A percentile compares a stretch with the other conserved stretches of the same genome.
These are phyloP conservation scores for Scaptomyza tumidula DNA, from an alignment of 2,888 invertebrate species.

Conservation along the genomic window DNA sequence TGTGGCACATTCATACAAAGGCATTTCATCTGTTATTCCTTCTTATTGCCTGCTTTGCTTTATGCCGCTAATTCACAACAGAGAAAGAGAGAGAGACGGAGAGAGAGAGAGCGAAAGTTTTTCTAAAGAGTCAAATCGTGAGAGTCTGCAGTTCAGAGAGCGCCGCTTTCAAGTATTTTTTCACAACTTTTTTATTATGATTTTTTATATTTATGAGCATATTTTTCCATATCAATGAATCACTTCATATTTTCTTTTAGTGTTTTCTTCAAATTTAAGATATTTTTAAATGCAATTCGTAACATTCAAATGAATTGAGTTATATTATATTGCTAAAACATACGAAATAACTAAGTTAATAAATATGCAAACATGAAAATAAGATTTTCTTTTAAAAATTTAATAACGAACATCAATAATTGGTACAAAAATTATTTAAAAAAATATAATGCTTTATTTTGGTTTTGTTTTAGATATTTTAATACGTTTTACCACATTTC, in stretches of 20 bases:
- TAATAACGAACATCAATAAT: too few species aligned
- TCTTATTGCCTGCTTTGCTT: conserved; percentile 46
- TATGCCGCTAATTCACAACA: conserved; percentile 71
- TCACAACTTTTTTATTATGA: neutral
- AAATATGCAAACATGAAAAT: too few species aligned
- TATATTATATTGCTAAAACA: neutral
- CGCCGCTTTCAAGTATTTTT: neutral
- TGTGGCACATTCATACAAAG: conserved; percentile 10
- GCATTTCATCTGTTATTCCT: conserved; percentile 25
- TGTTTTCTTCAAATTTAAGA: neutral
- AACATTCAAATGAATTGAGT: neutral
- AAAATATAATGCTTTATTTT: too few species aligned
- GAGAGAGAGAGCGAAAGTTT: conserved; percentile 12
- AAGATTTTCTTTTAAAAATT: too few species aligned
- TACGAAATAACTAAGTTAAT: neutral
- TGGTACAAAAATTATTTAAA: too few species aligned
- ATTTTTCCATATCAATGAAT: neutral
- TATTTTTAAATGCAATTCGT: neutral
- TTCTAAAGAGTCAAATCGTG: neutral
- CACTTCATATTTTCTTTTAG: neutral
- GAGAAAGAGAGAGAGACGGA: conserved; percentile 16
- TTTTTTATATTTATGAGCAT: conserved; percentile 6
- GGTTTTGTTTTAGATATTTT: too few species aligned
- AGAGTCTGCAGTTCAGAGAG: neutral
- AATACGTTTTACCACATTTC: too few species aligned